Evolutionary conservation across 2,113 vertebrate genomes (phyloP).

Genomic region (Maccullochella peelii): DNA sequence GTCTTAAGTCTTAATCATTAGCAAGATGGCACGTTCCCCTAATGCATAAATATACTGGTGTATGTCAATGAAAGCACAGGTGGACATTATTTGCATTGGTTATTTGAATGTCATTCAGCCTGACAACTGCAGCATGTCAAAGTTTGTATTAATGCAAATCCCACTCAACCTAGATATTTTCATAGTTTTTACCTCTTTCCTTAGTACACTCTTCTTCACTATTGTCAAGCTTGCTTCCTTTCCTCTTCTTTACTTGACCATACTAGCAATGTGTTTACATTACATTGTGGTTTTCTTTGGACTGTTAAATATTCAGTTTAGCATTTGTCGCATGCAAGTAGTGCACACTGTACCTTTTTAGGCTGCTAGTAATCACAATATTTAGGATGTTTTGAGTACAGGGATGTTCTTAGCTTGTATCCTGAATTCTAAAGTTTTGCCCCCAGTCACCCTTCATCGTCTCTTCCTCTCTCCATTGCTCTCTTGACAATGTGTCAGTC

Average conservation of each 20-base stretch:
- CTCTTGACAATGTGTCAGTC: constrained; percentile 64
- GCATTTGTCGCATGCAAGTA: background rate
- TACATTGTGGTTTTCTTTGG: background rate
- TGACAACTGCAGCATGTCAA: background rate
- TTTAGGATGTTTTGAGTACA: constrained; percentile 13
- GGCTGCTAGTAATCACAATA: background rate
- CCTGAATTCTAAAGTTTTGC: constrained; percentile 21
- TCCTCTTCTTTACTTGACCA: no score
- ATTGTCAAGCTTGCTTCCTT: background rate
- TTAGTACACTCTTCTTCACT: background rate
- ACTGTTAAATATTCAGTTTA: background rate
- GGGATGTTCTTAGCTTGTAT: background rate
- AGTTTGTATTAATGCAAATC: background rate
- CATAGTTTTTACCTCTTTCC: background rate
- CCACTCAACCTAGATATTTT: no score
- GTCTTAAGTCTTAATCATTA: background rate
- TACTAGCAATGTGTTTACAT: background rate
- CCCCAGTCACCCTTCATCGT: constrained; percentile 6
- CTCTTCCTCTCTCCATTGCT: constrained; percentile 44
- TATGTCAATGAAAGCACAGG: constrained; percentile 5
- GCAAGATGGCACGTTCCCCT: background rate
- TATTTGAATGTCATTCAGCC: constrained; percentile 15
- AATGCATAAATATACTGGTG: background rate
- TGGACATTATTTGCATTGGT: constrained; percentile 14
- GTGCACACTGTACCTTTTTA: background rate